A percentile compares a stretch with the other conserved stretches of the same genome.
Conservation (phyloP, 2,797 vertebrate species). For the Gambusia yucatana region DNA sequence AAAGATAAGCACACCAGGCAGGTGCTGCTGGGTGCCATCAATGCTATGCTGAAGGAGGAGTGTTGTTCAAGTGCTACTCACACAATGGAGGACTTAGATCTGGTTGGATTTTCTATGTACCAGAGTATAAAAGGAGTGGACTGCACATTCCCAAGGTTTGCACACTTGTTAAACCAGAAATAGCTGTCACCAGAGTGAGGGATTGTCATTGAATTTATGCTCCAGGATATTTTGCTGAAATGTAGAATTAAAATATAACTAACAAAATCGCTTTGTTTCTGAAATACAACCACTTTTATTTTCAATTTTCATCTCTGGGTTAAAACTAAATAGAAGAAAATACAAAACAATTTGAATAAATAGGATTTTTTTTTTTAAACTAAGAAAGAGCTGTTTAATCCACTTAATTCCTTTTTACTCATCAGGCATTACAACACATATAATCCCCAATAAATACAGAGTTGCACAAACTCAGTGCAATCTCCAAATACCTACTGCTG, state of each 20-base stretch:
- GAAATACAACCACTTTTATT: background rate
- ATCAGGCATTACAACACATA: background rate
- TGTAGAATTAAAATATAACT: background rate
- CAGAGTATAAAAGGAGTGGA: conserved; percentile 7
- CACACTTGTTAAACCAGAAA: background rate
- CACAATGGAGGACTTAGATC: conserved; percentile 86
- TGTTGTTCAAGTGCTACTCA: conserved; percentile 85
- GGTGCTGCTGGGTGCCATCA: conserved; percentile 78
- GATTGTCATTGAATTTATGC: background rate
- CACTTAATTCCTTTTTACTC: background rate
- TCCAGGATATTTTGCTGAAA: background rate
- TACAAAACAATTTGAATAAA: background rate
- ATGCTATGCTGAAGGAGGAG: conserved; percentile 82
- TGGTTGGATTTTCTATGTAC: conserved; percentile 46
- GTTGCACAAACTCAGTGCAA: background rate
- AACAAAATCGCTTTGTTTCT: background rate
- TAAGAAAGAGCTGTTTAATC: background rate
- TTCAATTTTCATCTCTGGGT: background rate
- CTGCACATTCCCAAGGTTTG: conserved; percentile 33
- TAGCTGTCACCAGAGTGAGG: background rate
- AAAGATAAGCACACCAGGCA: conserved; percentile 33
- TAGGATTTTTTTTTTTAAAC: background rate
- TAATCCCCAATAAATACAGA: background rate
- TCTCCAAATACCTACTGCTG: background rate
- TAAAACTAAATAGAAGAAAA: background rate